Base-by-base conservation (phyloP, 1,140 invertebrate species). In the Pissodes strobi region DNA sequence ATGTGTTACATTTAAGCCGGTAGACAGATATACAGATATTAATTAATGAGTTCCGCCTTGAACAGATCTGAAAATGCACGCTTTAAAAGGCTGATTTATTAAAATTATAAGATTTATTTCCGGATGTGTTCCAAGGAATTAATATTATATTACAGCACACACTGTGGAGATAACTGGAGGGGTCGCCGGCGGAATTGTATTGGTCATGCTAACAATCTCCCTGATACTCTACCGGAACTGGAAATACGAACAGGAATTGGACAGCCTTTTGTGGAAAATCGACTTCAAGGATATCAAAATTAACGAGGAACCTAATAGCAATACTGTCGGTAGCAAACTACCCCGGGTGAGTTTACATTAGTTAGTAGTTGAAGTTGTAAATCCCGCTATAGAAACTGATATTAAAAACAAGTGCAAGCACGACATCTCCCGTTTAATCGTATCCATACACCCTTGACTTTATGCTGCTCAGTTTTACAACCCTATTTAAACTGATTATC, bases 211-310 rank as follows among this genome's bases (percentile, higher is more conserved):
- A 0, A 78, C 93, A 0, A 85, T 91, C 2, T 82, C 85, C 0
- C 74, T 92, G 17, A 82, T 91, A 0, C 75, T 91, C 0, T 93
- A 93, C 78, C 85, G 95, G 51, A 97, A 96, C 75, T 97, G 93
- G 92, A 86, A 87, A 17, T 97, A 97, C 76, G 95, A 98, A 73
- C 93, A 96, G 73, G 95, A 97, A 74, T 80, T 98, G 58, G 95
- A 97, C 70, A 94, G 90, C 39, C 79, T 97, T 15, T 82, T 98
- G 0, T 98, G 95, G 95, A 96, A 97, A 79, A 90, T 98, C 18
- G 95, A 98, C 79, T 95, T 89, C 78, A 88, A 89, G 64, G 95
- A 98, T 66, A 90, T 93, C 48, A 86, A 90, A 74, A 82, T 87
- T 56, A 85, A 84, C 60, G 84, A 87, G 19, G 79, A 81, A 37